Conservation (phyloP, 2,888 invertebrate genomes). For the Volucella inanis region DNA sequence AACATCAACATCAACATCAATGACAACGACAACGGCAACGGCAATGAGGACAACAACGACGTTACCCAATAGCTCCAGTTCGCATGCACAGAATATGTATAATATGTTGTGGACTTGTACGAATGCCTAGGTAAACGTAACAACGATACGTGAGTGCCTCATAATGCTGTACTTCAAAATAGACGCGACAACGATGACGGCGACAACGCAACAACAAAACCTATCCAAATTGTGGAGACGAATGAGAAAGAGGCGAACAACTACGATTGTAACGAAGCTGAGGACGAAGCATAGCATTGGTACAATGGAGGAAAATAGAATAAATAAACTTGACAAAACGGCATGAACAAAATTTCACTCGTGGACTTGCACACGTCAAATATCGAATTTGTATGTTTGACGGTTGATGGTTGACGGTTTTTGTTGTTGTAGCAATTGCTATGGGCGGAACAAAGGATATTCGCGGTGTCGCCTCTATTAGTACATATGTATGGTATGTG, state of each 20-base stretch:
- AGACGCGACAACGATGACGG: background rate
- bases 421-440: conserved; percentile 10
- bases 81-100: too few species aligned
- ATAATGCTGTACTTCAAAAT: too few species aligned
- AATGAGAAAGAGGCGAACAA: background rate
- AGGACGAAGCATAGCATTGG: background rate
- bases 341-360: conserved; percentile 33
- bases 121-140: too few species aligned
- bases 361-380: conserved; percentile 43
- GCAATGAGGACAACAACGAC: background rate
- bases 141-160: too few species aligned
- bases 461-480: conserved; percentile 37
- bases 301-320: conserved; percentile 22
- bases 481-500: background rate
- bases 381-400: conserved; percentile 49
- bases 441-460: conserved; percentile 36
- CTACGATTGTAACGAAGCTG: too few species aligned
- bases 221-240: background rate
- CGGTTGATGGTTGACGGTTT: background rate
- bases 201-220: background rate
- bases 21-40: conserved; percentile 35
- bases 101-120: background rate
- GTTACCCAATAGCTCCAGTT: too few species aligned
- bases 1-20: conserved; percentile 13
- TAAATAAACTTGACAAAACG: conserved; percentile 54